Evolutionary conservation across 2,888 invertebrate genomes (phyloP), one percentile per base, ranked within the genome.

Genomic region (Galeopsomyia nigrocyanea): DNA sequence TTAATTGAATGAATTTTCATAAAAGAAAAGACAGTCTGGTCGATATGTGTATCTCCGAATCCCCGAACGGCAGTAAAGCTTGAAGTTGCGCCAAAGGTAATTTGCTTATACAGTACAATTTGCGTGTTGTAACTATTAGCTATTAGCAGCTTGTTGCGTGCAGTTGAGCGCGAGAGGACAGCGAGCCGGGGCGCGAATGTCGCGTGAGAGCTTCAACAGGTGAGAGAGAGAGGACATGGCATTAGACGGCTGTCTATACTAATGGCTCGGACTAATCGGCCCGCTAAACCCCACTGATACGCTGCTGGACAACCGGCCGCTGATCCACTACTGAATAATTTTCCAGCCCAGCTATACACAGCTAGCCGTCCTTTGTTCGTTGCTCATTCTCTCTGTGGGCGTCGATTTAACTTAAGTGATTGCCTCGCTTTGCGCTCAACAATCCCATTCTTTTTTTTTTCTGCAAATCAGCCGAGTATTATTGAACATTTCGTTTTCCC

Each of bases 191-290:
- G 69, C 68, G 69, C 74, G 62, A 49, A 26, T 62, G 49, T 49
- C 62, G 62, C 50, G 62, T 62, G 22, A n/a, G 46, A 13, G 76
- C 82, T 79, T 84, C 85, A 86, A 86, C 85, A 86, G 85, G 85
- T 86, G 85, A 84, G 78, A 82, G 79, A 78, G 80, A 78, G 17
- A 47, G 56, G n/a, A 16, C 10, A 79, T 77, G 80, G 82, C 76
- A 82, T 84, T 82, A 83, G 83, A 83, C 77, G 79, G 76, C 76
- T 80, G 79, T 78, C 82, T 80, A 80, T 80, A 80, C 80, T 82
- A 82, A 84, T 83, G 78, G 80, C 78, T 83, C 80, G 79, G 77
- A 75, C 78, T 81, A 82, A 83, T 81, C 79, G 80, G 78, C 39
- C 10, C 39, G 39, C 39, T 10, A 39, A 39, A 39, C 7, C 39